These are phyloP conservation scores for Sebastolobus alascanus DNA, from an alignment of 2,797 vertebrate species.

Conservation along the genomic window DNA sequence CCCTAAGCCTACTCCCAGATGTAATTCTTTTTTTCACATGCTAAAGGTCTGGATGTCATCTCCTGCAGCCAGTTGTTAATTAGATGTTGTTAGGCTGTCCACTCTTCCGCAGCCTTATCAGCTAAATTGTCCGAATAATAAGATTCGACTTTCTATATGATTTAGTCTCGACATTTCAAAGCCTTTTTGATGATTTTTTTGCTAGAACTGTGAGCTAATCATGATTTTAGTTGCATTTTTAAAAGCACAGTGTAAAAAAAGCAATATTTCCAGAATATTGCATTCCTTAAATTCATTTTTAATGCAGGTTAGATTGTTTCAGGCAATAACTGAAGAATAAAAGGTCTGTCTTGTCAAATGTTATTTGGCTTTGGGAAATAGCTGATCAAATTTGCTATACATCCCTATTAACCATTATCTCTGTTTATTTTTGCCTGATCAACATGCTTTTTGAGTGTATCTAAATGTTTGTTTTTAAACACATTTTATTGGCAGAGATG, in stretches of 20 bases:
- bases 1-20: constrained; percentile 8
- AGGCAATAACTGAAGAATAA: background rate
- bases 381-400: background rate
- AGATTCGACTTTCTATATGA: constrained; percentile 65
- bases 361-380: constrained; percentile 3
- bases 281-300: background rate
- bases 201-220: constrained; percentile 3
- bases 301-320: background rate
- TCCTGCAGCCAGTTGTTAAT: constrained; percentile 78
- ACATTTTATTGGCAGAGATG: too few relatives aligned
- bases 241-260: background rate
- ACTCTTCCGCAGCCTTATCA: constrained; percentile 72
- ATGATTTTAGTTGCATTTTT: background rate
- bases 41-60: constrained; percentile 62
- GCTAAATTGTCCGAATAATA: constrained; percentile 71
- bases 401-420: background rate
- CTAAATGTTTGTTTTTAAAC: background rate
- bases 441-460: background rate
- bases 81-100: constrained; percentile 74
- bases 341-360: background rate
- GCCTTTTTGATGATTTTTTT: constrained; percentile 3
- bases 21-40: constrained; percentile 19
- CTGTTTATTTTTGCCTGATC: background rate
- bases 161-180: constrained; percentile 51
- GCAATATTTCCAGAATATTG: background rate